These are phyloP conservation scores for Rana temporaria DNA, from an alignment of 2,113 vertebrate genomes.

Conservation along the genomic window DNA sequence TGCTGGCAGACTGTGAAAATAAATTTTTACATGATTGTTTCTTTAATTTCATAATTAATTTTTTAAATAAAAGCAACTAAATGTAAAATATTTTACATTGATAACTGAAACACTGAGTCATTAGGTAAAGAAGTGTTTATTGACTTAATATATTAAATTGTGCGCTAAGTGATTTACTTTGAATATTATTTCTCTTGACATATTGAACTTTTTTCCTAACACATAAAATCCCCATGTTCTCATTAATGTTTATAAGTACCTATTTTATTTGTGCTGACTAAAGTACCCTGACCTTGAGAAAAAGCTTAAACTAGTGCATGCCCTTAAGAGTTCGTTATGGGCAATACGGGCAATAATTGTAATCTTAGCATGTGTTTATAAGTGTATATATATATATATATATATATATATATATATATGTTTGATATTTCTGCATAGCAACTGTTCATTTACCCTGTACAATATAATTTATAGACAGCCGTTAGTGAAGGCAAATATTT, in stretches of 20 bases:
- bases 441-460: slow-evolving; percentile 17
- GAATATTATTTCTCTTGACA: neutral
- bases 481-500: slow-evolving; percentile 51
- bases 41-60: slow-evolving; percentile 42
- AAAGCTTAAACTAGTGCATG: slow-evolving; percentile 25
- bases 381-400: neutral
- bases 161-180: neutral
- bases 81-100: neutral
- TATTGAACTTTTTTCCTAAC: neutral
- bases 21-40: slow-evolving; percentile 45
- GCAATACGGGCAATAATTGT: slow-evolving; percentile 24
- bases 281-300: slow-evolving; percentile 30
- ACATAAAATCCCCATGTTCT: slow-evolving; percentile 15
- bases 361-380: neutral
- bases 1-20: slow-evolving; percentile 42
- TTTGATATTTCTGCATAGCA: neutral
- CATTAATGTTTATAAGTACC: slow-evolving; percentile 24
- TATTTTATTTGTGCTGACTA: slow-evolving; percentile 36
- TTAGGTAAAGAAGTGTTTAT: neutral
- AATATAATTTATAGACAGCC: neutral
- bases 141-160: neutral
- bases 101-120: neutral
- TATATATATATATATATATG: too few relatives aligned
- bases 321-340: slow-evolving; percentile 28
- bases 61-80: slow-evolving; percentile 14